Base-by-base conservation (phyloP, 2,113 vertebrate species). In the Bubo blakistoni region DNA sequence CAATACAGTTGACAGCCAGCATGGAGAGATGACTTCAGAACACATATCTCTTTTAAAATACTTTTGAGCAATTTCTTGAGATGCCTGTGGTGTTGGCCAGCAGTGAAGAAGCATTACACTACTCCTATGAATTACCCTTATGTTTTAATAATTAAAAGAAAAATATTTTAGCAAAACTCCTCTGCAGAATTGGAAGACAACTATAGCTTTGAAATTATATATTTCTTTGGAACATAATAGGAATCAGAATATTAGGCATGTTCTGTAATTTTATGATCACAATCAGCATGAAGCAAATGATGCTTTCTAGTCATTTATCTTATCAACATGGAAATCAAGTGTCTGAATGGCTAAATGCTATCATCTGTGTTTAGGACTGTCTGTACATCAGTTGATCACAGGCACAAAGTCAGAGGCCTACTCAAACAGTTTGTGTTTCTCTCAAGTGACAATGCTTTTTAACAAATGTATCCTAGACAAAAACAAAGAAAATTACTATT, bases 131-230 rank as follows among this genome's bases (percentile, higher is more conserved):
- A 84, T 40, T 89, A 26, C 19, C 13, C 18, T 77, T 84, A 86
- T 83, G 69, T 86, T 93, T 87, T 52, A 84, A 88, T 57, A 86
- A 90, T 63, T 34, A 86, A 72, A 96, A 95, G 19, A 93, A 90
- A 91, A 92, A 86, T 87, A 95, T 76, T 91, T 91, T 58, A 76
- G 61, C n/a, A 86, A 91, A 78, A 86, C 6, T 59, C 20, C 32
- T 77, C 24, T 81, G 44, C 29, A 42, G 65, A 71, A 84, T 1
- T 92, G 70, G 73, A 89, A 91, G 44, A 81, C 29, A 86, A 42
- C 18, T 59, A 40, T 7, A 86, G 38, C 52, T 89, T 89, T 91
- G 72, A 93, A 91, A 86, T 71, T 2, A 84, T 40, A 2, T 63
- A 72, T 69, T 74, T 81, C 27, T 84, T 86, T 81, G 51, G 58